A percentile compares a stretch with the other conserved stretches of the same genome.
Evolutionary conservation across 1,140 invertebrate genomes (phyloP).

Genomic region (Papilio machaon): DNA sequence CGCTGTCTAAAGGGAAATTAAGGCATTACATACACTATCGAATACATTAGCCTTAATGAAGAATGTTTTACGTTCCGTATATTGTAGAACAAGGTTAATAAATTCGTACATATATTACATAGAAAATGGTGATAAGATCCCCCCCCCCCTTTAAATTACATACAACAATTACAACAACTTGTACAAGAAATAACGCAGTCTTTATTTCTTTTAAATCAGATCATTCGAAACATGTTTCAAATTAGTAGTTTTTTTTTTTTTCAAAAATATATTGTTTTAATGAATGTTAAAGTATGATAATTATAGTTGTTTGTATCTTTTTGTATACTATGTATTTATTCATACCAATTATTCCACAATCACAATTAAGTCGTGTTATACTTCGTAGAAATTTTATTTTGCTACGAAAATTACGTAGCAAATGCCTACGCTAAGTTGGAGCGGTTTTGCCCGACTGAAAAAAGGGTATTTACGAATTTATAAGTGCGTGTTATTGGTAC

Average conservation of each 20-base stretch:
- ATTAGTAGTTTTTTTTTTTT: too few relatives aligned
- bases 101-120: neutral
- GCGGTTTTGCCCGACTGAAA: too few relatives aligned
- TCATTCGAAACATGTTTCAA: too few relatives aligned
- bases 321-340: neutral
- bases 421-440: neutral
- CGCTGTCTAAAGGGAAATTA: slow-evolving; percentile 29
- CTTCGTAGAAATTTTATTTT: neutral
- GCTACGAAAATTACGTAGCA: slow-evolving; percentile 1
- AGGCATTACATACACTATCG: neutral
- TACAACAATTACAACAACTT: neutral
- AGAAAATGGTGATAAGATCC: neutral
- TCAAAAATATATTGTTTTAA: too few relatives aligned
- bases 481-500: too few relatives aligned
- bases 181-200: too few relatives aligned
- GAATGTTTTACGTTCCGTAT: neutral
- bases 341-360: neutral
- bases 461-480: too few relatives aligned
- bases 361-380: neutral
- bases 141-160: too few relatives aligned
- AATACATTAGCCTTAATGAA: slow-evolving; percentile 17
- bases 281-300: too few relatives aligned
- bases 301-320: neutral
- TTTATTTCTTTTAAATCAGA: too few relatives aligned
- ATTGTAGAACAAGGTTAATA: neutral